Evolutionary conservation across 1,140 invertebrate genomes (phyloP), one percentile per base, ranked within the genome.

Genomic region (Magallana ariakensis): DNA sequence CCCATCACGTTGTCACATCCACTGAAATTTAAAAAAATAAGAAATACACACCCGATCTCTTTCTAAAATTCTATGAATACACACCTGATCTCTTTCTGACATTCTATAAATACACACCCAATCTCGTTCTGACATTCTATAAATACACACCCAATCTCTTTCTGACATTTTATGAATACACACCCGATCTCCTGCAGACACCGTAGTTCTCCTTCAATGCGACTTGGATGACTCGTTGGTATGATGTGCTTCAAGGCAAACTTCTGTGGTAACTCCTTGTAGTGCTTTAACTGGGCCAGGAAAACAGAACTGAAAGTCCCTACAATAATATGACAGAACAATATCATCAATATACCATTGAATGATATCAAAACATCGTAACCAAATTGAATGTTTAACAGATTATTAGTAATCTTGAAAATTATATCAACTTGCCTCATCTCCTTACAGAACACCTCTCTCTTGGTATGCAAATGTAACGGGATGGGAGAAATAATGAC

Each of bases 251-350:
- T 98, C 33, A 98, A 95, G 1, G 97, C 97, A 95, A 97, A 97
- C 88, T 91, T 81, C 54, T 93, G 88, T 56, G 89, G 82, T 4
- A 92, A 94, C 84, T 96, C 95, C 54, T 95, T 94, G 0, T 96
- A 94, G 13, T 95, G 92, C 11, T 96, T 96, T 46, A 97, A 92
- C 11, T 96, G 96, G 5, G 96, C 97, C 87, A 97, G 92, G 89
- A 96, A 97, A 1, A 98, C 97, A 15, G 96, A 97, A 92, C 97
- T 97, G 87, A 98, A 98, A 0, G 97, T 97, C 6, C 97, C 97
- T 94, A 89, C 5, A 91, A 87, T 26, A 75, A 46, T 46, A 46
- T 5, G 33, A 46, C 33, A 46, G 33, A 46, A 46, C 5, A 46
- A 46, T 46, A 46, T 46, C 33, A 2, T 46, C 33, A 46, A 46